Evolutionary conservation across 2,888 invertebrate species (phyloP), one percentile per base, ranked within the genome.

Genomic region (Clanis bilineata): DNA sequence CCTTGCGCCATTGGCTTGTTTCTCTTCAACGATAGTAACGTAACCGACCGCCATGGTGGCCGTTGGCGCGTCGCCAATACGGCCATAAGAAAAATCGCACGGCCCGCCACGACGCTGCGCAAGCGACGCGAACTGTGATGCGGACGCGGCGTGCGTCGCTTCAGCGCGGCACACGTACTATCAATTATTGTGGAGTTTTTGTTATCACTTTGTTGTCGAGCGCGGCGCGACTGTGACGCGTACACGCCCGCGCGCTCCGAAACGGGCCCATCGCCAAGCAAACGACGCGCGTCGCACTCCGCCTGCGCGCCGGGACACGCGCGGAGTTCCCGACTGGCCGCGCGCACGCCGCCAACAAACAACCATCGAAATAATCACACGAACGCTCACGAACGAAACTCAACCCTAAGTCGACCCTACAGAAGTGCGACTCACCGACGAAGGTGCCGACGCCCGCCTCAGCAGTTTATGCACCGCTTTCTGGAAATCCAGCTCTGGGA

Each of bases 181-280:
- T 84, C 83, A 85, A 79, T 83, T 80, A 74, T 66, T 80, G 75
- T 66, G 64, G 71, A 76, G 80, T 82, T 85, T 85, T 86, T 84
- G 86, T 89, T 90, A 90, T 90, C 90, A 90, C 83, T 89, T 80
- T 80, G 89, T 83, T 80, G 83, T 82, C 77, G 79, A 60, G 66
- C 62, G 68, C 64, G 67, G 67, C 55, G 74, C 77, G 67, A 79
- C 79, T 77, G 80, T 81, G 86, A 84, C 82, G 89, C 72, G 77
- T 76, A 80, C 79, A 82, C 83, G 81, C 79, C 77, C 80, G 78
- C 83, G 78, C 81, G 72, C 82, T 71, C 81, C 81, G 72, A 82
- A 79, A 73, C 82, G 72, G 77, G 79, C 65, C 32, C 68, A 73
- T 63, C 76, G 74, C 0, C 73, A 67, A 62, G 66, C 69, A 63